Evolutionary conservation across 2,888 invertebrate genomes (phyloP), one percentile per base, ranked within the genome.

Genomic region (Lochmaea crataegi): DNA sequence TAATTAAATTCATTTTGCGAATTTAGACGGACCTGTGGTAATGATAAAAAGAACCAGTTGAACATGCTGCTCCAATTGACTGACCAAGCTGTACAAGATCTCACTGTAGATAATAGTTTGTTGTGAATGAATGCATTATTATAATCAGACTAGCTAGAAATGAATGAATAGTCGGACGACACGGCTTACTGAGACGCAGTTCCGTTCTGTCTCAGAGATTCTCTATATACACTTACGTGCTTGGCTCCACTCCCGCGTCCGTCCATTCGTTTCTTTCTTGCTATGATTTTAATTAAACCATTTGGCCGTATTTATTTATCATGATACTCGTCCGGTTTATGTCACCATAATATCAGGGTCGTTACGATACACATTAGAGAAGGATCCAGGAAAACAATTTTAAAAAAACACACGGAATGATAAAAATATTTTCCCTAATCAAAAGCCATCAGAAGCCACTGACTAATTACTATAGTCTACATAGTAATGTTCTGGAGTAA

Each of bases 171-270:
- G 78, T 74, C 78, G 72, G 76, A 74, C 74, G 74, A 75, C 65
- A 77, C 78, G 79, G 78, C 74, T 77, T 79, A 80, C 77, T 80
- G 80, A 78, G 76, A 80, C 80, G 80, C 76, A 80, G 78, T 80
- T 80, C 80, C 80, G 80, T 78, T 78, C 75, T 70, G 78, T 77
- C 79, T 78, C 75, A 63, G 65, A 72, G 77, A 73, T 79, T 76
- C 61, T 18, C 61, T 63, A 53, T 53, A 16, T 53, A 63, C 61
- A 42, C 38, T 38, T 32, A 60, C 14, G 16, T 38, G 6, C n/a
- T n/a, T 68, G 53, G 64, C 70, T 64, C 75, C 73, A 76, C 75
- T 75, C 75, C 75, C 72, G 71, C 53, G 26, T 67, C 63, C 60
- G 48, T 75, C 74, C 73, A 74, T 70, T 74, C 67, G 18, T 53